These are phyloP conservation scores for Melanargia galathea DNA, from an alignment of 2,888 invertebrate genomes.

Conservation along the genomic window DNA sequence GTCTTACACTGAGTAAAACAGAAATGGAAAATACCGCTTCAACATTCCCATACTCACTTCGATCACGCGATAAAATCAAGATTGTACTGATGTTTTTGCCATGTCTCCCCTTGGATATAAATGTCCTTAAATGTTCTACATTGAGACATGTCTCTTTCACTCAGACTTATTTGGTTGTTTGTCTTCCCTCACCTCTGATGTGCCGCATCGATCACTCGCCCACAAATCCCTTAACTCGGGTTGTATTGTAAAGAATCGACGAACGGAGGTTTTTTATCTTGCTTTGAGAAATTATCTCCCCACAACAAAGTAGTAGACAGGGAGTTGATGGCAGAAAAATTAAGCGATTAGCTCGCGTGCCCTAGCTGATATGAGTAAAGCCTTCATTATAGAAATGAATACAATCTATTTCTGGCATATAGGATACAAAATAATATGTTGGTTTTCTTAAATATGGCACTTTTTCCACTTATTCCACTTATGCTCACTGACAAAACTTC, in stretches of 20 bases:
- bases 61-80: no score
- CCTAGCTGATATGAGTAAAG: no score
- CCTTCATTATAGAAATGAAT: no score
- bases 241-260: slow-evolving; percentile 27
- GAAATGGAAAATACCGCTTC: no score
- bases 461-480: no score
- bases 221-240: slow-evolving; percentile 24
- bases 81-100: neutral
- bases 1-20: no score
- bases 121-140: slow-evolving; percentile 5
- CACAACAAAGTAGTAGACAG: neutral
- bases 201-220: slow-evolving; percentile 24
- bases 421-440: no score
- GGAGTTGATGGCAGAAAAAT: neutral
- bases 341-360: no score
- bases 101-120: neutral
- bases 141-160: slow-evolving; percentile 20
- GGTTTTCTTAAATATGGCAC: no score
- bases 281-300: slow-evolving; percentile 10
- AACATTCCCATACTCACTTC: no score
- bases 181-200: slow-evolving; percentile 20
- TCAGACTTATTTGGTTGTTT: slow-evolving; percentile 9
- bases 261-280: slow-evolving; percentile 20
- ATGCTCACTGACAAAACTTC: no score
- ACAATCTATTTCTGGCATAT: no score